Evolutionary conservation across 1,140 invertebrate genomes (phyloP).

Genomic region (Drosophila asahinai): DNA sequence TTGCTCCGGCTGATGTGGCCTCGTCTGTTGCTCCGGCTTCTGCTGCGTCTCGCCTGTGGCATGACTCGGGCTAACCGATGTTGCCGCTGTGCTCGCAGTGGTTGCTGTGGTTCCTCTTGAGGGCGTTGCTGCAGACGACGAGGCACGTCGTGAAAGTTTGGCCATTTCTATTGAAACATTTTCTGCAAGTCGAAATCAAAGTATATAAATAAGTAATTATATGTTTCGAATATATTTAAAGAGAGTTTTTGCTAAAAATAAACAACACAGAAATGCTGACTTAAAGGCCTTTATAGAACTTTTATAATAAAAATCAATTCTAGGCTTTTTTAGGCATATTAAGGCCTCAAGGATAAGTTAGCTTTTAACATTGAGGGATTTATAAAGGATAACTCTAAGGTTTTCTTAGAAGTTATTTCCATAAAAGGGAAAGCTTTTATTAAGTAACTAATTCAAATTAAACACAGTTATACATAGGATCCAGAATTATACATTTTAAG

Average conservation of each 20-base stretch:
- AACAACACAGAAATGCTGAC: not conserved
- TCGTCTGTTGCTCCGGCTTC: slow-evolving; percentile 31
- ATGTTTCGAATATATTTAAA: not conserved
- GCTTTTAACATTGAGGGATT: too few relatives aligned
- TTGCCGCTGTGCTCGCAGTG: slow-evolving; percentile 21
- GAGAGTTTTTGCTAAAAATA: not conserved
- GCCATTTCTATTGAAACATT: slow-evolving; percentile 85
- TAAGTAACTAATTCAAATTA: too few relatives aligned
- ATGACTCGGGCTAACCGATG: slow-evolving; percentile 15
- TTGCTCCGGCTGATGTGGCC: slow-evolving; percentile 18
- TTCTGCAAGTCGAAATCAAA: slow-evolving; percentile 57
- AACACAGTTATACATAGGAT: too few relatives aligned
- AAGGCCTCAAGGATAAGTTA: too few relatives aligned
- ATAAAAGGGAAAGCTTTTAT: too few relatives aligned
- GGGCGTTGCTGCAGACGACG: slow-evolving; percentile 81
- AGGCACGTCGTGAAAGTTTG: slow-evolving; percentile 84
- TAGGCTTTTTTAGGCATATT: too few relatives aligned
- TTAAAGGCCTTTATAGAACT: too few relatives aligned
- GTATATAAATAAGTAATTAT: not conserved
- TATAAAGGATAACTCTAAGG: too few relatives aligned
- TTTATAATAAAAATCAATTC: too few relatives aligned
- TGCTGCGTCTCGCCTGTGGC: slow-evolving; percentile 26
- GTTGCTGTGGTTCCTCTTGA: slow-evolving; percentile 61
- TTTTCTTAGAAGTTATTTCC: too few relatives aligned
- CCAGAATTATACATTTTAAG: too few relatives aligned